These are phyloP conservation scores for Neofelis nebulosa DNA, from an alignment of 2,113 vertebrate species.

Conservation along the genomic window DNA sequence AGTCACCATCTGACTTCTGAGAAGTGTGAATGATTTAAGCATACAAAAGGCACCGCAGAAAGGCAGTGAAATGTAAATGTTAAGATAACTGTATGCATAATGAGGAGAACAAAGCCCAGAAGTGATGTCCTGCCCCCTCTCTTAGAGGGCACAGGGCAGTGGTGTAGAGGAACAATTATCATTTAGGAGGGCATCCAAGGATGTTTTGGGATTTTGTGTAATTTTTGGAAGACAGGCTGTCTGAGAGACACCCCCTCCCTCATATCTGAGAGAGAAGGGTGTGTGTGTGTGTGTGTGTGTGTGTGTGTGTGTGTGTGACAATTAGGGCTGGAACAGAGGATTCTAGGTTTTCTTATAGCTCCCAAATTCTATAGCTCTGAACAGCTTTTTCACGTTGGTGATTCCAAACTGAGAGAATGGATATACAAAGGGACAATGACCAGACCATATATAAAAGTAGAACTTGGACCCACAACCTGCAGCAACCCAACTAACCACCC, in stretches of 20 bases:
- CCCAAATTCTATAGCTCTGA: not conserved
- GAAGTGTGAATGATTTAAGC: not conserved
- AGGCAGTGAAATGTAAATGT: not conserved
- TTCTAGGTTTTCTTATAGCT: not conserved
- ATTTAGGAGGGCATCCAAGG: not conserved
- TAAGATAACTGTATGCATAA: not conserved
- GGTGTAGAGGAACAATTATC: not conserved
- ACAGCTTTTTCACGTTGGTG: not conserved
- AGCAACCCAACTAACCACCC: not conserved
- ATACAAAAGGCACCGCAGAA: not conserved
- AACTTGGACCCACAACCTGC: not conserved
- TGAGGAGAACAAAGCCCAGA: not conserved
- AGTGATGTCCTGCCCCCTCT: not conserved
- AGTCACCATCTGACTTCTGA: not conserved
- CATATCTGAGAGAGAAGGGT: not conserved
- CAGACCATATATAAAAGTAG: not conserved
- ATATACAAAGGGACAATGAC: not conserved
- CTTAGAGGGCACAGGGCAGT: not conserved
- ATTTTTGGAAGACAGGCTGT: not conserved
- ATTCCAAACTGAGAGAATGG: not conserved
- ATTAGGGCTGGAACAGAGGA: not conserved
- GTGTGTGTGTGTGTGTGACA: not conserved
- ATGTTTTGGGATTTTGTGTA: not conserved
- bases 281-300: not conserved
- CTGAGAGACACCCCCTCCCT: not conserved